These are phyloP conservation scores for Homalodisca vitripennis DNA, from an alignment of 1,140 invertebrate species.

Conservation along the genomic window DNA sequence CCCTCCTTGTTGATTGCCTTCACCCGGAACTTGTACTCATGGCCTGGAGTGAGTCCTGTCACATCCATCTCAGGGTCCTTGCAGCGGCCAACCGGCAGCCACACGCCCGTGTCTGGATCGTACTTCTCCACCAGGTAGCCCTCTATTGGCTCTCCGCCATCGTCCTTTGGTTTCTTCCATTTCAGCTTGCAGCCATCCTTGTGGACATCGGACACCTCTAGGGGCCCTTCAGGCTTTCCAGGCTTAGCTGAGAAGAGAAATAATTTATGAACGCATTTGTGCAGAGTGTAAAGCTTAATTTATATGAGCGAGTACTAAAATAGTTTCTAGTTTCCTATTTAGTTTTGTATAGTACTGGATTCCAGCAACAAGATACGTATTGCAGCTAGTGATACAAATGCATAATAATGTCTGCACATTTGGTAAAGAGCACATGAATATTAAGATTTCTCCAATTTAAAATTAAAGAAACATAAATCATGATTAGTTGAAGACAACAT, in stretches of 20 bases:
- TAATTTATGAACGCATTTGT: too few relatives aligned
- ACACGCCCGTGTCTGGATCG: constrained; percentile 86
- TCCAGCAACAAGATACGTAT: too few relatives aligned
- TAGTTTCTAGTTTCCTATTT: too few relatives aligned
- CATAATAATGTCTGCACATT: too few relatives aligned
- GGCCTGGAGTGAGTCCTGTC: constrained; percentile 83
- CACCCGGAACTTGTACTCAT: constrained; percentile 98
- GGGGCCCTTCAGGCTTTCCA: constrained; percentile 87
- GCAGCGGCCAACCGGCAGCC: constrained; percentile 84
- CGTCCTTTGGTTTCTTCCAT: constrained; percentile 98
- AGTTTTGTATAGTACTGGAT: too few relatives aligned
- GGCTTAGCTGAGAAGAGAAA: constrained; percentile 78
- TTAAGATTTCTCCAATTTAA: too few relatives aligned
- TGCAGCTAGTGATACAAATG: too few relatives aligned
- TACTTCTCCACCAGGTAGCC: constrained; percentile 96
- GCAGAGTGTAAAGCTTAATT: too few relatives aligned
- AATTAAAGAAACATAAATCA: too few relatives aligned
- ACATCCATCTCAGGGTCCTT: constrained; percentile 84
- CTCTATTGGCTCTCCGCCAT: constrained; percentile 94
- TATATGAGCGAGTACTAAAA: too few relatives aligned
- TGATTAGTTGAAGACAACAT: too few relatives aligned
- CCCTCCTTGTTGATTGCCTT: constrained; percentile 97
- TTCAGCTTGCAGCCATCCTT: constrained; percentile 94
- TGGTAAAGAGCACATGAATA: too few relatives aligned
- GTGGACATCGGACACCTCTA: constrained; percentile 93